A percentile compares a stretch with the other conserved stretches of the same genome.
Evolutionary conservation across 2,888 invertebrate genomes (phyloP).

Genomic region (Drosophila nr. perissopoda): DNA sequence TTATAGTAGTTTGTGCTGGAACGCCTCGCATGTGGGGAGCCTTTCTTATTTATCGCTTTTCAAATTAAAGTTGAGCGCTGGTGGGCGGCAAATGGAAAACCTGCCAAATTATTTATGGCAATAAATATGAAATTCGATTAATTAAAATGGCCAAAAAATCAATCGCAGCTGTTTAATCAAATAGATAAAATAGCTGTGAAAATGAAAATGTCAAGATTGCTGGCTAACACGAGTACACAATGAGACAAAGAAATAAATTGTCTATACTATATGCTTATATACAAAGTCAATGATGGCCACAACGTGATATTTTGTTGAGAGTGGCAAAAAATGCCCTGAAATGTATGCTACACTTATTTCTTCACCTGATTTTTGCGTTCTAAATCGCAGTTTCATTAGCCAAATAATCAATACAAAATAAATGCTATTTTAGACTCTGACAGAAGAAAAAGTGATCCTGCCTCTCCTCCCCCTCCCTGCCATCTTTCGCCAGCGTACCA

Average conservation of each 20-base stretch:
- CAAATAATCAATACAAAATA: slow-evolving; percentile 61
- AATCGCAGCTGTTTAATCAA: slow-evolving; percentile 38
- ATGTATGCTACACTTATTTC: slow-evolving; percentile 56
- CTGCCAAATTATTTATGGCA: slow-evolving; percentile 69
- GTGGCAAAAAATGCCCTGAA: slow-evolving; percentile 27
- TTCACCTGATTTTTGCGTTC: slow-evolving; percentile 19
- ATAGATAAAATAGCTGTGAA: slow-evolving; percentile 42
- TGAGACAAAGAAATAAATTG: slow-evolving; percentile 23
- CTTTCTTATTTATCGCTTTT: slow-evolving; percentile 77
- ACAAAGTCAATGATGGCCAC: not conserved
- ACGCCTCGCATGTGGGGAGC: slow-evolving; percentile 42
- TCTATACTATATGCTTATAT: not conserved
- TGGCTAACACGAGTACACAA: slow-evolving; percentile 13
- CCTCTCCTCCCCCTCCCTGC: not conserved
- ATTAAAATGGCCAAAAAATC: slow-evolving; percentile 50
- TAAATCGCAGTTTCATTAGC: slow-evolving; percentile 41
- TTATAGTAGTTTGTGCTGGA: slow-evolving; percentile 57
- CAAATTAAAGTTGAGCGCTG: slow-evolving; percentile 77
- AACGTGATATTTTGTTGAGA: not conserved
- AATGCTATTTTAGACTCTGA: slow-evolving; percentile 56
- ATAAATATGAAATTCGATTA: slow-evolving; percentile 69
- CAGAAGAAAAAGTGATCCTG: slow-evolving; percentile 8
- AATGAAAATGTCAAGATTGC: slow-evolving; percentile 50
- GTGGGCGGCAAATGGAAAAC: slow-evolving; percentile 24
- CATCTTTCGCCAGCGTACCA: not conserved